Percentiles rank a stretch among this genome's conserved stretches.
phyloP scores from a whole-genome alignment of 2,888 invertebrate species.

The Drosophila rubida region DNA sequence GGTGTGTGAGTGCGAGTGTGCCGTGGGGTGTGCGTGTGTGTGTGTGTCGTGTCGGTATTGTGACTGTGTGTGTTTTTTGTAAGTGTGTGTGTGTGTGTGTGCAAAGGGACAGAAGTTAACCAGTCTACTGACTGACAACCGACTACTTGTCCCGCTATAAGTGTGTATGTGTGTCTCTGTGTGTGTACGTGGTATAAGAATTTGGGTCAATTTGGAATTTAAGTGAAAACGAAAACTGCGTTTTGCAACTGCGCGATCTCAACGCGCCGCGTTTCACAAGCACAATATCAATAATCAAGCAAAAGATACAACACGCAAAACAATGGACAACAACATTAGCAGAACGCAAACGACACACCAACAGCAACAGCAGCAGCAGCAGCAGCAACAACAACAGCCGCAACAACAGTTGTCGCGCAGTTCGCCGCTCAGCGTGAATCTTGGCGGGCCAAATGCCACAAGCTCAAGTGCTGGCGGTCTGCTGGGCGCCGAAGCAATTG shows the following conservation, averaged over 20 bases:
- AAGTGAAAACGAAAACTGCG: slow-evolving; percentile 48
- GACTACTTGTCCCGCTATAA: slow-evolving; percentile 28
- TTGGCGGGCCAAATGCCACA: slow-evolving; percentile 67
- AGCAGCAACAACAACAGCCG: slow-evolving; percentile 42
- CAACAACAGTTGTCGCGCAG: slow-evolving; percentile 55
- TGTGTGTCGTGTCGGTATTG: slow-evolving; percentile 9
- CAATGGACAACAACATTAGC: slow-evolving; percentile 48
- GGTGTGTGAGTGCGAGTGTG: slow-evolving; percentile 28
- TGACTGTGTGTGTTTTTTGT: background rate
- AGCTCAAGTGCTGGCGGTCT: slow-evolving; percentile 20
- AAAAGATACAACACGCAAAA: slow-evolving; percentile 1
- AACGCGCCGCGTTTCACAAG: no score
- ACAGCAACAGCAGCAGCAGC: slow-evolving; percentile 42
- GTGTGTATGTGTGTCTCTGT: slow-evolving; percentile 33
- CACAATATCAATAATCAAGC: background rate
- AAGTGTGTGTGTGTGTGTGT: slow-evolving; percentile 12
- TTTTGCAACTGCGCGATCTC: slow-evolving; percentile 27
- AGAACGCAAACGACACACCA: slow-evolving; percentile 49
- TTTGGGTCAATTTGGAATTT: slow-evolving; percentile 67
- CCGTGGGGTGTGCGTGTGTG: slow-evolving; percentile 2
- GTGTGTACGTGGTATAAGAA: slow-evolving; percentile 60
- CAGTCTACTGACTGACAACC: slow-evolving; percentile 23
- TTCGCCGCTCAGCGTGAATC: slow-evolving; percentile 56
- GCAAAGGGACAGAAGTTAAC: slow-evolving; percentile 50
- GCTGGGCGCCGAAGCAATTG: slow-evolving; percentile 29